Percentiles rank a stretch among this genome's conserved stretches.
Evolutionary conservation across 2,113 vertebrate genomes (phyloP).

Genomic region (Sylvietta virens): DNA sequence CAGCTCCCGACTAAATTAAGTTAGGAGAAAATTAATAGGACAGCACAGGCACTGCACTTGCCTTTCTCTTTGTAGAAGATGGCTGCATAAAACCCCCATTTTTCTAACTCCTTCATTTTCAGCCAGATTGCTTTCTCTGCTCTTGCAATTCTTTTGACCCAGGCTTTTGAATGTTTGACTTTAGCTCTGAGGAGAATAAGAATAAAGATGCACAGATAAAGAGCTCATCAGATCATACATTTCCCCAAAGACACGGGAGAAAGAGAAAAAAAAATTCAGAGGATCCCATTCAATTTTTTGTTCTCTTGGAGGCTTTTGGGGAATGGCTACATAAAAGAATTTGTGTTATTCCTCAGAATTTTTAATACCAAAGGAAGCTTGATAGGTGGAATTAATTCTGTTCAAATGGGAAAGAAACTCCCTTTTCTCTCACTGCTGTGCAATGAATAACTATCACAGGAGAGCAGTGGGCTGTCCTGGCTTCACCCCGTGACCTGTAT

Average conservation of each 20-base stretch:
- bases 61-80: neutral
- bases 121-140: neutral
- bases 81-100: neutral
- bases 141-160: neutral
- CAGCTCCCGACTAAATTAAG: neutral
- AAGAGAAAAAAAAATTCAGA: neutral
- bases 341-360: neutral
- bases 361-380: neutral
- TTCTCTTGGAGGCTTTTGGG: neutral
- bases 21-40: neutral
- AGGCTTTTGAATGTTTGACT: neutral
- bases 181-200: neutral
- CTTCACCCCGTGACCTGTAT: neutral
- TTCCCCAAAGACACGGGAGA: neutral
- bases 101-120: neutral
- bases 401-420: neutral
- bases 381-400: neutral
- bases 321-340: neutral
- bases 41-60: neutral
- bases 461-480: neutral
- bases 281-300: neutral
- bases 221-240: neutral
- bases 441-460: neutral
- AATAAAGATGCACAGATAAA: neutral
- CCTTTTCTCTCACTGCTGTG: neutral